phyloP scores from a whole-genome alignment of 1,140 invertebrate species.

The Heliconius melpomene region DNA sequence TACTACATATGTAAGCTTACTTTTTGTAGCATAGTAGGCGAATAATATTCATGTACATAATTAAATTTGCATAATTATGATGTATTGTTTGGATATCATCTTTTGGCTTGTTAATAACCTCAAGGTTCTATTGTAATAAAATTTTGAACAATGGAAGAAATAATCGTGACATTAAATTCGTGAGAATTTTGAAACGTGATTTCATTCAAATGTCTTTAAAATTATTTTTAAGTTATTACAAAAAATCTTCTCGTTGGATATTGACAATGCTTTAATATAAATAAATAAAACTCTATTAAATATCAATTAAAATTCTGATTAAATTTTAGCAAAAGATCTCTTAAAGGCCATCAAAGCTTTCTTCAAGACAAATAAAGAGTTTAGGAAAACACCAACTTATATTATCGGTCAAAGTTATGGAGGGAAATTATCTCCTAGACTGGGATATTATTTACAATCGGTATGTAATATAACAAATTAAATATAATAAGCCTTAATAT shows the following conservation, averaged over 20 bases:
- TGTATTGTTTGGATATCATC: slow-evolving; percentile 31
- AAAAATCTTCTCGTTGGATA: no score
- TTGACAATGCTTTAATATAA: background rate
- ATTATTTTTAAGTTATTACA: no score
- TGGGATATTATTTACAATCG: slow-evolving; percentile 78
- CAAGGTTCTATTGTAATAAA: slow-evolving; percentile 27
- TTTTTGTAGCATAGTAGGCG: background rate
- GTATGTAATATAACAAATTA: slow-evolving; percentile 48
- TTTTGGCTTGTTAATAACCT: slow-evolving; percentile 22
- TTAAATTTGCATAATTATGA: slow-evolving; percentile 29
- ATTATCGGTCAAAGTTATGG: slow-evolving; percentile 88
- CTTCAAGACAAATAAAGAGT: slow-evolving; percentile 80
- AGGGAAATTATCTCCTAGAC: slow-evolving; percentile 86
- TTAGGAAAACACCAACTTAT: slow-evolving; percentile 84
- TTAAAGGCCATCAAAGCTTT: slow-evolving; percentile 74
- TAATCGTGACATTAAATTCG: slow-evolving; percentile 4
- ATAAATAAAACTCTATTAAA: background rate
- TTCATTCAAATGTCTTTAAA: background rate
- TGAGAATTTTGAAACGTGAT: slow-evolving; percentile 23
- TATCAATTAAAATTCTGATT: background rate
- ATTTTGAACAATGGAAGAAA: slow-evolving; percentile 18
- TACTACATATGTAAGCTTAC: background rate
- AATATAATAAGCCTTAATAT: background rate
- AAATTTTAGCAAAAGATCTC: slow-evolving; percentile 63
- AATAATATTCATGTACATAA: slow-evolving; percentile 20